These are phyloP conservation scores for Drosophila nigrodunni DNA, from an alignment of 1,140 invertebrate species.

Conservation along the genomic window DNA sequence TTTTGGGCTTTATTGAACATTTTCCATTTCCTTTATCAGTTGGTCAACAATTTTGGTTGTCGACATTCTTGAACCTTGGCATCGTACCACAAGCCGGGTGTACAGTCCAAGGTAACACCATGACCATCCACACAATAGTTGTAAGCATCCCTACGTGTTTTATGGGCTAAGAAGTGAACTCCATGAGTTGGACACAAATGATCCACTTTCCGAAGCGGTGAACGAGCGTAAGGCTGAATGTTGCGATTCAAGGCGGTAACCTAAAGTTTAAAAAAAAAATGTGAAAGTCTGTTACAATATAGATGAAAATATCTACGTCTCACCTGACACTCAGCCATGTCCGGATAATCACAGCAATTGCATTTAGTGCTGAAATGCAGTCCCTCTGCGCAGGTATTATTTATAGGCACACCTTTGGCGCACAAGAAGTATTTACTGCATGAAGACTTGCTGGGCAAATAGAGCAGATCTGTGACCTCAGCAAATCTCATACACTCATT, in stretches of 20 bases:
- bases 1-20: too few relatives aligned
- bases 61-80: constrained; percentile 58
- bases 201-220: constrained; percentile 39
- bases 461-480: constrained; percentile 59
- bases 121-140: constrained; percentile 69
- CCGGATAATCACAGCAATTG: constrained; percentile 68
- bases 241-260: constrained; percentile 46
- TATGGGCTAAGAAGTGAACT: constrained; percentile 62
- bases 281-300: background rate
- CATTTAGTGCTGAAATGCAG: constrained; percentile 67
- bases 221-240: constrained; percentile 30
- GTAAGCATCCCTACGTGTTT: constrained; percentile 58
- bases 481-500: constrained; percentile 66
- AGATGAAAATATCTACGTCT: background rate
- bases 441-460: constrained; percentile 62
- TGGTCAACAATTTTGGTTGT: constrained; percentile 35
- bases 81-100: constrained; percentile 72
- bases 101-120: constrained; percentile 68
- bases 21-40: background rate
- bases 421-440: constrained; percentile 73
- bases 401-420: constrained; percentile 50
- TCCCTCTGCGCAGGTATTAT: constrained; percentile 51
- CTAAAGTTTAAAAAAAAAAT: constrained; percentile 25
- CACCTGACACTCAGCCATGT: constrained; percentile 60
- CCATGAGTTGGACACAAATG: constrained; percentile 56